Evolutionary conservation across 2,797 vertebrate species (phyloP).

Genomic region (Ctenochaetus hawaiiensis): DNA sequence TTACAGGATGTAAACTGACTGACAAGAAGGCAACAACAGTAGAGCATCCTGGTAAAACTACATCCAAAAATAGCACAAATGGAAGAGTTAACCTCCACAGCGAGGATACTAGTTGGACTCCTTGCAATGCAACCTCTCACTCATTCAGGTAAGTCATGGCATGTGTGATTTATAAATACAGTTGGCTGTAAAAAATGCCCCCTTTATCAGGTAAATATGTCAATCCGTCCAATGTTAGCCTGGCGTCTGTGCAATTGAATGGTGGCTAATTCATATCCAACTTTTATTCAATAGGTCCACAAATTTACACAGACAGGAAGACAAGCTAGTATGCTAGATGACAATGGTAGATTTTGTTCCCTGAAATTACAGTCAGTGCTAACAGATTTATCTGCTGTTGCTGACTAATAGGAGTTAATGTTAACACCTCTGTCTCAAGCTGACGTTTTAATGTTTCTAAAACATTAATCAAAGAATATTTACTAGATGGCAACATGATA

Average conservation of each 20-base stretch:
- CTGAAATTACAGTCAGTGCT: no score
- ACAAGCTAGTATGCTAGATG: no score
- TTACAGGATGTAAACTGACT: constrained; percentile 2
- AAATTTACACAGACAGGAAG: no score
- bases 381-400: not conserved
- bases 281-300: no score
- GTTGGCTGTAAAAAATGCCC: not conserved
- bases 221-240: no score
- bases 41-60: not conserved
- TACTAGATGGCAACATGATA: not conserved
- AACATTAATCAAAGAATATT: not conserved
- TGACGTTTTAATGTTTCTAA: not conserved
- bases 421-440: not conserved
- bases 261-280: no score
- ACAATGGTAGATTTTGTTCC: no score
- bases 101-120: not conserved
- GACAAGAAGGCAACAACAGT: not conserved
- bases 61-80: not conserved
- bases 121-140: constrained; percentile 2
- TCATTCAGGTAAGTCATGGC: constrained; percentile 46
- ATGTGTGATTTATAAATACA: constrained; percentile 12
- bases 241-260: not conserved
- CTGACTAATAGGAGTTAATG: no score
- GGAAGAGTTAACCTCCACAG: not conserved
- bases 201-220: not conserved